Evolutionary conservation across 2,888 invertebrate genomes (phyloP).

Genomic region (Bedellia somnulentella): DNA sequence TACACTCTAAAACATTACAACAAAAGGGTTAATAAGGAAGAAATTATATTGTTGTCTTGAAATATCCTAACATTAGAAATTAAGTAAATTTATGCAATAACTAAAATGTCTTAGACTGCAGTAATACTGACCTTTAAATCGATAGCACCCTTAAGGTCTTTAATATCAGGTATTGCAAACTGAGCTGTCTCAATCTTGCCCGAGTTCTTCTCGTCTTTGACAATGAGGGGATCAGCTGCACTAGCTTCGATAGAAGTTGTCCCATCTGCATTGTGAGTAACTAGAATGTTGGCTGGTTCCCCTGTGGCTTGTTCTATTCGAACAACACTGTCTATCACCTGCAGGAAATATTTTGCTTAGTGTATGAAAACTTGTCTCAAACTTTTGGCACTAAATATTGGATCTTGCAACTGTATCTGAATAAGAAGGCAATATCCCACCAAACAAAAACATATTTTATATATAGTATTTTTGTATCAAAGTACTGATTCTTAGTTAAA

Average conservation of each 20-base stretch:
- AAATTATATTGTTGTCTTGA: no score
- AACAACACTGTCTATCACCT: constrained; percentile 57
- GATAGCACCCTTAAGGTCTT: constrained; percentile 46
- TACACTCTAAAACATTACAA: constrained; percentile 31
- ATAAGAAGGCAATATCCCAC: no score
- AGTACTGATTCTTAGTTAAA: no score
- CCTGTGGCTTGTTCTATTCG: constrained; percentile 54
- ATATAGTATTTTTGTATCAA: no score
- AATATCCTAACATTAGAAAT: no score
- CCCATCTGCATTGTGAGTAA: constrained; percentile 54
- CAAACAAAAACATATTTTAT: no score
- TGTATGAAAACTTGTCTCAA: constrained; percentile 13
- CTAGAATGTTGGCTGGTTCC: constrained; percentile 51
- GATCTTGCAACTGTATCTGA: no score
- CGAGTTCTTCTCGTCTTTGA: constrained; percentile 59
- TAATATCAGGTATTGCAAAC: constrained; percentile 51
- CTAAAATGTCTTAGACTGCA: no score
- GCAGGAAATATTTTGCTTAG: constrained; percentile 14
- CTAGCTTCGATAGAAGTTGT: constrained; percentile 53
- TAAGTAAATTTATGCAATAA: no score
- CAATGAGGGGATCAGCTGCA: constrained; percentile 38
- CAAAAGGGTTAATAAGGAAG: no score
- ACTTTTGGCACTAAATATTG: no score
- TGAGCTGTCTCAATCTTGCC: constrained; percentile 43
- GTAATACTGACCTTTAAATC: constrained; percentile 47